Conservation (phyloP, 1,140 invertebrate genomes). For the Brachionus rubens region DNA sequence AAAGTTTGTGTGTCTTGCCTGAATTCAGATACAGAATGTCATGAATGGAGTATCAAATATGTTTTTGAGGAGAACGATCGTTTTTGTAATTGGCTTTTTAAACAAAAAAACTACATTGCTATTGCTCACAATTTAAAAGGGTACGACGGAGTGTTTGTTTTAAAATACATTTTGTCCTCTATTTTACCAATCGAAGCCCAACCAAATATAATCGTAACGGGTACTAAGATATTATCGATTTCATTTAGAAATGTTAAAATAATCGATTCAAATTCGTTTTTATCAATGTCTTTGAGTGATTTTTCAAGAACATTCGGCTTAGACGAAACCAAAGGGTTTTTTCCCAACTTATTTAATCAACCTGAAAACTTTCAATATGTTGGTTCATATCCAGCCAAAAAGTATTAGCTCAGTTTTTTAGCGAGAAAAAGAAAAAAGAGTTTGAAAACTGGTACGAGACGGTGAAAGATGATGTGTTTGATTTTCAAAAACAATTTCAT, state of each 20-base stretch:
- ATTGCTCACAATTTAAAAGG: conserved; percentile 46
- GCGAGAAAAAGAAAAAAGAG: not conserved
- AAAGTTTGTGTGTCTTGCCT: too few species aligned
- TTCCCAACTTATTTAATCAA: too few species aligned
- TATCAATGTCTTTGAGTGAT: too few species aligned
- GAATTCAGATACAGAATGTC: too few species aligned
- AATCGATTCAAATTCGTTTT: too few species aligned
- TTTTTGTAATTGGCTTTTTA: too few species aligned
- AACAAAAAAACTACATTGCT: not conserved
- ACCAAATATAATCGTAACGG: conserved; percentile 6
- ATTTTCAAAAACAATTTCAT: conserved; percentile 37
- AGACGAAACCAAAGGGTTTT: too few species aligned
- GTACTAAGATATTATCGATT: not conserved
- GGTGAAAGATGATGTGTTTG: conserved; percentile 19
- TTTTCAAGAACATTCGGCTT: too few species aligned
- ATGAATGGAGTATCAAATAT: too few species aligned
- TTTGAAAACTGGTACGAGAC: conserved; percentile 24
- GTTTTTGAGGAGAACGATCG: too few species aligned
- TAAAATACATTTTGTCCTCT: not conserved
- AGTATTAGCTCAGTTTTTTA: not conserved
- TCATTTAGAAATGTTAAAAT: too few species aligned
- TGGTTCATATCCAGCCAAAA: not conserved
- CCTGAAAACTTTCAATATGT: conserved; percentile 41
- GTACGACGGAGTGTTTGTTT: conserved; percentile 30
- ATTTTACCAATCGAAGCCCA: too few species aligned